Conservation (phyloP, 2,888 invertebrate species). For the Cylloceria caligata region DNA sequence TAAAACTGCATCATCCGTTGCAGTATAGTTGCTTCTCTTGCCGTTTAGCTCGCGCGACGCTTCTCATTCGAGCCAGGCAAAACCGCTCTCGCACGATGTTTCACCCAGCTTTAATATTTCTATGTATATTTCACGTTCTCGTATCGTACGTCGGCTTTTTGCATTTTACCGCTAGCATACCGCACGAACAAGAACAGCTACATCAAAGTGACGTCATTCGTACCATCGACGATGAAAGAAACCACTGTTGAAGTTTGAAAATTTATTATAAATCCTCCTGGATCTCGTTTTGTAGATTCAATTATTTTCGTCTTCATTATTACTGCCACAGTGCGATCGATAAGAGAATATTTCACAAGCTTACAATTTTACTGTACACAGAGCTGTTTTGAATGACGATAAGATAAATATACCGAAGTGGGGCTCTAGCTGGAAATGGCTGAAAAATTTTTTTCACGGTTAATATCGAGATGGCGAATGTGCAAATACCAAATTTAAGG, state of each 20-base stretch:
- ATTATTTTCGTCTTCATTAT: not conserved
- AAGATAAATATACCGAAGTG: too few species aligned
- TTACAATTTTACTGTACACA: not conserved
- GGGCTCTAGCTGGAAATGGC: too few species aligned
- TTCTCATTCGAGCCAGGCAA: not conserved
- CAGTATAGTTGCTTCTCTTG: constrained; percentile 22
- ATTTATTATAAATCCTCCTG: not conserved
- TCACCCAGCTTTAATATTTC: constrained; percentile 20
- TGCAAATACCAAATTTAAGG: too few species aligned
- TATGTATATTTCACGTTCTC: not conserved
- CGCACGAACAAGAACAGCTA: not conserved
- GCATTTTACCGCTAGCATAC: not conserved
- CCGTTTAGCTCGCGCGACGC: not conserved
- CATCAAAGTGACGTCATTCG: not conserved
- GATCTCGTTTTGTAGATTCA: not conserved
- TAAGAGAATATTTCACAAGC: not conserved
- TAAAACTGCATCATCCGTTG: constrained; percentile 66
- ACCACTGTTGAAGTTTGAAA: not conserved
- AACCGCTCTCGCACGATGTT: not conserved
- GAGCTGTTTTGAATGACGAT: not conserved
- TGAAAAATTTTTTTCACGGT: too few species aligned
- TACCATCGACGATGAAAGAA: not conserved
- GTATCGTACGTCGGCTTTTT: constrained; percentile 13
- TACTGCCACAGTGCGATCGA: not conserved
- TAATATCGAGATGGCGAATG: too few species aligned